Base-by-base conservation (phyloP, 2,113 vertebrate genomes). In the Eublepharis macularius region DNA sequence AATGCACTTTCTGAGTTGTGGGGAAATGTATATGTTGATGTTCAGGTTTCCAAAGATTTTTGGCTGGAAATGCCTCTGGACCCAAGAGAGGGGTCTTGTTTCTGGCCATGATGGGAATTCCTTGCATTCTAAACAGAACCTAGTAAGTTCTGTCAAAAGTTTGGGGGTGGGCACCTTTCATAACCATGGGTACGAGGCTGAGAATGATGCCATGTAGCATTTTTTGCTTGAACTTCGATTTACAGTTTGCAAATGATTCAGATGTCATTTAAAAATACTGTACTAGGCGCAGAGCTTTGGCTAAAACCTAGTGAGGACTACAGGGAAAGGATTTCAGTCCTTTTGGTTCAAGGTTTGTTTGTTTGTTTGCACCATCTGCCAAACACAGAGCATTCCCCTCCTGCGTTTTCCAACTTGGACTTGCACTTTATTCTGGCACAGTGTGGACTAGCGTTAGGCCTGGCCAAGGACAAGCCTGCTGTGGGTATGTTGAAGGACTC, bases 161-260 rank as follows among this genome's bases (percentile, higher is more conserved):
- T 69, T n/a, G 68, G 16, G 16, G 13, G 6, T 21, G 69, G 36
- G 69, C 34, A 36, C 34, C 12, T 70, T 70, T 39, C 69, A 19
- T 1, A 19, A 19, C 16, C 34, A 39, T 21, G 16, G 17, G 34
- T 34, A 34, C 2, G n/a, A 85, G 63, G 34, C 57, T 83, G 69
- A 51, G 21, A 36, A 76, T 68, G 76, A 78, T 47, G 14, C 63
- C 80, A 11, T 0, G 0, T 49, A 4, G 45, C 68, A 12, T 85
- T 87, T 63, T 74, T 43, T 90, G 49, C 69, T 80, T 88, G 86
- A 36, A 43, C 14, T 36, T 70, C 39, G 69, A 41, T 86, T 85
- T 87, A 80, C 66, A 85, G 45, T 90, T 60, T 49, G 84, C 82
- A n/a, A n/a, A 76, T 49, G 68, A 89, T 60, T 41, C 65, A 54